Evolutionary conservation across 2,888 invertebrate genomes (phyloP), one percentile per base, ranked within the genome.

Genomic region (Zootermopsis nevadensis): DNA sequence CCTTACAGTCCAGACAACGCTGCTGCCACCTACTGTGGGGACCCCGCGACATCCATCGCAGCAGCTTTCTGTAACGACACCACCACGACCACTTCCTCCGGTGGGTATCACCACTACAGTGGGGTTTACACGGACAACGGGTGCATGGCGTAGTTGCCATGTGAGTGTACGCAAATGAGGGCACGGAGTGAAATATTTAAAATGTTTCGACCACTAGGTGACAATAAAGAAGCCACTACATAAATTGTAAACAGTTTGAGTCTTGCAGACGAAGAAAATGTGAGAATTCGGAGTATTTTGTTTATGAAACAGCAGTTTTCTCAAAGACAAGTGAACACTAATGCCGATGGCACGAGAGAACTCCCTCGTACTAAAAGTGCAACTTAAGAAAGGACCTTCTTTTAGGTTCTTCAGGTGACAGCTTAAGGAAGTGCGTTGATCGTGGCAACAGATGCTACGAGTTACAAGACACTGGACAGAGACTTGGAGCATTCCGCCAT

Each of bases 121-220:
- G 82, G 79, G 6, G 84, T 80, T 19, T 84, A 84, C 76, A 30
- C 84, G 12, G 93, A 93, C 87, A 93, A 72, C 27, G 83, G 83
- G 0, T 84, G 84, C 53, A 84, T 84, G 84, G 84, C 82, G 27
- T 84, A 84, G 80, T 38, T 38, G 19, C 1, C 4, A 1, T 48
- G 19, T 15, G 19, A 15, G 19, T 48, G 48, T 48, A 48, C 48
- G 19, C 48, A 22, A 4, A 4, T 48, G 19, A 48, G n/a, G 48
- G 19, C 19, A 15, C 19, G 19, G 15, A 48, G 19, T 12, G 19
- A 1, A 19, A 1, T 48, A 48, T 48, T 15, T 48, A 48, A 48
- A 48, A 12, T 48, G 48, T 1, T 19, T 15, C 19, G 48, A 48
- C 48, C 12, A 48, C 48, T 48, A 19, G 19, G 19, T 48, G 22